Base-by-base conservation (phyloP, 92 coral and sea anemone species). In the Porites divaricata region DNA sequence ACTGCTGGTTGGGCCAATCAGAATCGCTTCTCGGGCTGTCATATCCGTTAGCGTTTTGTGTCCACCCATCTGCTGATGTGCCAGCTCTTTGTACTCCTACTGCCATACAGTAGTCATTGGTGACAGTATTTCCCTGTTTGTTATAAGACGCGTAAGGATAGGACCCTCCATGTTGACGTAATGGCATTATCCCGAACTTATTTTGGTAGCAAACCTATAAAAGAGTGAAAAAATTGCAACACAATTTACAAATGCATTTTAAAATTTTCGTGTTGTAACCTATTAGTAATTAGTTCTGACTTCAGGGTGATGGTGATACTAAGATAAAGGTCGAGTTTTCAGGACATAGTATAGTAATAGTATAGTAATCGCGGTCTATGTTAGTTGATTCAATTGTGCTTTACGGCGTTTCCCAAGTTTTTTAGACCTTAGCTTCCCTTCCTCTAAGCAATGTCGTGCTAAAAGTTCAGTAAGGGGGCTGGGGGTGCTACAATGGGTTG, bases 81-180 rank as follows among this genome's bases (percentile, higher is more conserved):
- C 98, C 93, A 23, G 45, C 63, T 2, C 35, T 17, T 73, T 74
- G 66, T 19, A 94, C 98, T 17, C 98, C 98, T 50, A 92, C 93
- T 5, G 86, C 87, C 98, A 94, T 94, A 48, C 98, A 94, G 85
- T 83, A 77, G 69, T 94, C 98, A 21, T 92, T 94, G 1, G 24
- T 58, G 2, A 11, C 54, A 21, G 95, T 84, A 57, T 94, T 89
- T 9, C 98, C 98, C 35, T 79, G 77, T 20, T 59, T 73, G 89
- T 95, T 92, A 79, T 24, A 86, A 4, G 93, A 57, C 3, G 90
- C 90, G 26, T 81, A 88, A 9, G 95, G 98, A 69, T 95, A 88
- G 69, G 98, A 92, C 28, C 95, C 91, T 2, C 95, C 94, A 28
- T 92, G 95, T 20, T 62, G 70, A 41, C 68, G 87, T 4, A 53